A percentile compares a stretch with the other conserved stretches of the same genome.
Conservation (phyloP, 2,888 invertebrate genomes). For the Nudaria mundana region DNA sequence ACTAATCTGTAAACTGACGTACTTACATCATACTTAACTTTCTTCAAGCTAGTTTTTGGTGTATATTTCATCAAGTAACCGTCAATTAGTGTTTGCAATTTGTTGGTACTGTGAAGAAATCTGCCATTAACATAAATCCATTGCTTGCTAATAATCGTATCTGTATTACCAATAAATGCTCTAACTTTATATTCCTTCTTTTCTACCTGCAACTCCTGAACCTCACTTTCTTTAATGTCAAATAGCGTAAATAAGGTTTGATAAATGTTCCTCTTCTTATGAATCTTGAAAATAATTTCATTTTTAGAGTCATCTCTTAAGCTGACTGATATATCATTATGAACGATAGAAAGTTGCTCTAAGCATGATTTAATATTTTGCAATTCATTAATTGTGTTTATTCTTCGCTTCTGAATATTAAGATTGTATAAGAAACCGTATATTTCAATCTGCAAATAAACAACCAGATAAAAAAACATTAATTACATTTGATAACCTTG, state of each 20-base stretch:
- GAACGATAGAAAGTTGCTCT: slow-evolving; percentile 83
- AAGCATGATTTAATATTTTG: slow-evolving; percentile 81
- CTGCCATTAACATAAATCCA: slow-evolving; percentile 85
- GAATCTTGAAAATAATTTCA: slow-evolving; percentile 81
- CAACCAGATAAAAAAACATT: not conserved
- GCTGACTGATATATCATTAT: slow-evolving; percentile 84
- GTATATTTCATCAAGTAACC: slow-evolving; percentile 37
- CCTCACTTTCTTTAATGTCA: slow-evolving; percentile 52
- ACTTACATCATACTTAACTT: slow-evolving; percentile 44
- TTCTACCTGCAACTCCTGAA: slow-evolving; percentile 62
- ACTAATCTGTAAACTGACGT: not conserved
- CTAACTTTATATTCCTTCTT: slow-evolving; percentile 73
- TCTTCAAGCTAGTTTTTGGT: slow-evolving; percentile 20
- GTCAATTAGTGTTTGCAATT: slow-evolving; percentile 54
- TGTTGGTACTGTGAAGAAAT: slow-evolving; percentile 68
- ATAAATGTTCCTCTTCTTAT: slow-evolving; percentile 77
- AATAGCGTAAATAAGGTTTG: slow-evolving; percentile 69
- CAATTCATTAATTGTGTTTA: slow-evolving; percentile 77
- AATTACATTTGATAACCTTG: too few species aligned
- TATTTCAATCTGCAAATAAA: slow-evolving; percentile 77
- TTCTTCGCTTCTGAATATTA: slow-evolving; percentile 81
- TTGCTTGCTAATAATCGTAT: slow-evolving; percentile 44
- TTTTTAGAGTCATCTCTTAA: slow-evolving; percentile 84
- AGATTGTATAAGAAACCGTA: slow-evolving; percentile 83
- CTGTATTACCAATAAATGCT: slow-evolving; percentile 77